These are phyloP conservation scores for Syngnathus floridae DNA, from an alignment of 2,113 vertebrate genomes.

Conservation along the genomic window DNA sequence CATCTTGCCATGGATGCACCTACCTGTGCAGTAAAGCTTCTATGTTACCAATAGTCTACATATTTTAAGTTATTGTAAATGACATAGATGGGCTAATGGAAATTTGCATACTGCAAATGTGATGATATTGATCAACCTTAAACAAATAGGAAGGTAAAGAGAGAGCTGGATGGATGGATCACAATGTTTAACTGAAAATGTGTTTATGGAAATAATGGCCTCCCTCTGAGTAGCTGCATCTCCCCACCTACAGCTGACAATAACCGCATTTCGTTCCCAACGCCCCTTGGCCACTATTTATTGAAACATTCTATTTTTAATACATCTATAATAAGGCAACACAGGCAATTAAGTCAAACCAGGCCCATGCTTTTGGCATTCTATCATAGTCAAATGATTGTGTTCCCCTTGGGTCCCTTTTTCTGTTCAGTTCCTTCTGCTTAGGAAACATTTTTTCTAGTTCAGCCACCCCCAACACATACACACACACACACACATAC, in stretches of 20 bases:
- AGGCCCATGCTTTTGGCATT: background rate
- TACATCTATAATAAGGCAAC: background rate
- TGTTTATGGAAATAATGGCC: background rate
- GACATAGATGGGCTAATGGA: background rate
- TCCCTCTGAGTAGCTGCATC: background rate
- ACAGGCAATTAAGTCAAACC: background rate
- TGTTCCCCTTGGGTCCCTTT: slow-evolving; percentile 8
- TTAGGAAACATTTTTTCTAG: slow-evolving; percentile 4
- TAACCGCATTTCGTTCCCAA: background rate
- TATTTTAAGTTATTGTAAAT: background rate
- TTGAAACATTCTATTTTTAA: background rate
- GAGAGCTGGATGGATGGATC: no score
- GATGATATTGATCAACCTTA: no score
- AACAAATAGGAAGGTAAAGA: no score
- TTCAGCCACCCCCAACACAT: slow-evolving; percentile 1
- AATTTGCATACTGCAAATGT: background rate
- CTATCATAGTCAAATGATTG: background rate
- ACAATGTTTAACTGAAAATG: background rate
- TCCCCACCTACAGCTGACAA: background rate
- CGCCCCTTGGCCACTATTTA: background rate
- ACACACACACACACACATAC: slow-evolving; percentile 33
- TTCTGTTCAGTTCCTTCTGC: slow-evolving; percentile 10
- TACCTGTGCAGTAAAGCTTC: no score
- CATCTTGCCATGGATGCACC: no score
- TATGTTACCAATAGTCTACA: no score